Percentiles rank a stretch among this genome's conserved stretches.
phyloP scores from a whole-genome alignment of 1,140 invertebrate genomes.

The Lanistes nyassanus region DNA sequence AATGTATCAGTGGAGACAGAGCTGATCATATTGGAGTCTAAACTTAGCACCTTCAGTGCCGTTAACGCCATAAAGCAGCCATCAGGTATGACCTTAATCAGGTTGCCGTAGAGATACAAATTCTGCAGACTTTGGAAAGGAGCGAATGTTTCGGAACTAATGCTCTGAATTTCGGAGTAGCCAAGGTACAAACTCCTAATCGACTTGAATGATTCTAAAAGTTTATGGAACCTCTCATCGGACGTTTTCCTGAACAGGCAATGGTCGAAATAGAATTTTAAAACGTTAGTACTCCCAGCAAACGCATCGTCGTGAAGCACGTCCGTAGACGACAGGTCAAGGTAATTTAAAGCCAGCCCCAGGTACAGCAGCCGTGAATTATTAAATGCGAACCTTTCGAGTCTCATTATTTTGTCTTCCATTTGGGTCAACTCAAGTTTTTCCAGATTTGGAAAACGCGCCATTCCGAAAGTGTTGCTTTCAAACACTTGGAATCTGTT shows the following conservation, averaged over 20 bases:
- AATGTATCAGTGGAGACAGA: background rate
- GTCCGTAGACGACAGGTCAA: background rate
- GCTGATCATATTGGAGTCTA: background rate
- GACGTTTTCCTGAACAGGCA: background rate
- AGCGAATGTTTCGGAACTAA: background rate
- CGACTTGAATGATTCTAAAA: background rate
- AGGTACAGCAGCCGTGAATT: background rate
- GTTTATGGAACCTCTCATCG: background rate
- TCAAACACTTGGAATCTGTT: background rate
- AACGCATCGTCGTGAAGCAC: background rate
- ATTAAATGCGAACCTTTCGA: constrained; percentile 13
- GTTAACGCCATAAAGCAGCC: background rate
- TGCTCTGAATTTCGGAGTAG: background rate
- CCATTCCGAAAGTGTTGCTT: constrained; percentile 1
- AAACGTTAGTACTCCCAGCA: background rate
- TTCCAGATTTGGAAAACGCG: background rate
- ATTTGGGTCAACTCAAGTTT: constrained; percentile 1
- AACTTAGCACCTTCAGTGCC: background rate
- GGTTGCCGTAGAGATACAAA: constrained; percentile 7
- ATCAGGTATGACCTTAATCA: background rate
- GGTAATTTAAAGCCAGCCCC: background rate
- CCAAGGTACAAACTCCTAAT: constrained; percentile 7
- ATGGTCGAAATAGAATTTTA: background rate
- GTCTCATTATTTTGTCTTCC: background rate
- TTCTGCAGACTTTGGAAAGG: background rate